Evolutionary conservation across 2,797 vertebrate genomes (phyloP).

Genomic region (Enteromius radiatus): DNA sequence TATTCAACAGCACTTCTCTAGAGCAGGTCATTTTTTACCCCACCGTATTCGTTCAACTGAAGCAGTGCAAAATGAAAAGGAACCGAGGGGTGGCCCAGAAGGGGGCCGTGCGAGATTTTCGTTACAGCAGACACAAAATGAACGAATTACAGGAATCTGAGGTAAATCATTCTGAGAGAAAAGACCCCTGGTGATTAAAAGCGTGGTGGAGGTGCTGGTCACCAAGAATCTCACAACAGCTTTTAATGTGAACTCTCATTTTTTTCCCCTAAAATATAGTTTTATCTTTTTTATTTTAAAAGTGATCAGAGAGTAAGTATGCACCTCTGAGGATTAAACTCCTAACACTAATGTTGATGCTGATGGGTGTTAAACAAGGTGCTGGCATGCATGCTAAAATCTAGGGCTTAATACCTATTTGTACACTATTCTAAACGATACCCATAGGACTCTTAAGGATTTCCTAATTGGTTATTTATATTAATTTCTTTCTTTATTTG

Average conservation of each 20-base stretch:
- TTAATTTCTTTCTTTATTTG: not conserved
- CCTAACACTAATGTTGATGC: conserved; percentile 19
- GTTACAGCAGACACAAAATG: conserved; percentile 26
- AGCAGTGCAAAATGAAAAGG: conserved; percentile 48
- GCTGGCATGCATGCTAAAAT: conserved; percentile 8
- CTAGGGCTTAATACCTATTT: conserved; percentile 3
- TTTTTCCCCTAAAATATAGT: not conserved
- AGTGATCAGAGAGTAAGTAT: not conserved
- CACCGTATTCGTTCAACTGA: conserved; percentile 66
- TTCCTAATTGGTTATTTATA: not conserved
- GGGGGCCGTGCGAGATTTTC: conserved; percentile 3
- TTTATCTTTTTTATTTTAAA: conserved; percentile 6
- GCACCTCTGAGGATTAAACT: conserved; percentile 19
- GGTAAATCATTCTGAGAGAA: conserved; percentile 24
- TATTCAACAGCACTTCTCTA: conserved; percentile 71
- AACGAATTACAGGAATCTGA: conserved; percentile 9
- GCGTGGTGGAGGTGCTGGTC: not conserved
- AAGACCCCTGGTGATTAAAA: conserved; percentile 36
- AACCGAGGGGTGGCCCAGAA: conserved; percentile 23
- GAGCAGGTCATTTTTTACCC: conserved; percentile 66
- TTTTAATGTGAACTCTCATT: conserved; percentile 12
- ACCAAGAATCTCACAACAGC: not conserved
- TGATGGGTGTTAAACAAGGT: conserved; percentile 28
- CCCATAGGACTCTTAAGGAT: not conserved
- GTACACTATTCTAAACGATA: not conserved